A percentile compares a stretch with the other conserved stretches of the same genome.
Conservation (phyloP, 1,140 invertebrate genomes). For the Ctenoplectra terminalis region DNA sequence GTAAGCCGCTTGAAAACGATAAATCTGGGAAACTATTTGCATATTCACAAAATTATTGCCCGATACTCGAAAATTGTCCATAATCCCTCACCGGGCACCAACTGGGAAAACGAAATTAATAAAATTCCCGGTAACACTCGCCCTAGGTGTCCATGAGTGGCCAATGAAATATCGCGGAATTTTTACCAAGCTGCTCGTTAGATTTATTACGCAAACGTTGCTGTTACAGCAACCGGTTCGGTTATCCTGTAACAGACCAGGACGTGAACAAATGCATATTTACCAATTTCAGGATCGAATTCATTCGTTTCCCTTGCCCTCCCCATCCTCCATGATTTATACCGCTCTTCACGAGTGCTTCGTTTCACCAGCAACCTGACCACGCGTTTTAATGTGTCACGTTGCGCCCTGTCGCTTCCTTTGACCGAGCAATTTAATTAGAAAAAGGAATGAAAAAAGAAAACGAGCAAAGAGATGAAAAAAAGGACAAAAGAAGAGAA, state of each 20-base stretch:
- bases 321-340: background rate
- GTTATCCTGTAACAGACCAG: background rate
- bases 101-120: background rate
- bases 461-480: too few relatives aligned
- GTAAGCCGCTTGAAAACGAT: too few relatives aligned
- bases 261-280: constrained; percentile 10
- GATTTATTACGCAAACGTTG: background rate
- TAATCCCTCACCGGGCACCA: too few relatives aligned
- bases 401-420: too few relatives aligned
- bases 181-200: background rate
- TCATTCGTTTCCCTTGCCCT: background rate
- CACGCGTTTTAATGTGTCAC: background rate
- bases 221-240: background rate
- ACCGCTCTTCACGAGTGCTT: background rate
- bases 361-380: background rate
- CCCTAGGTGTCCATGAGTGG: background rate
- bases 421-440: background rate
- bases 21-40: too few relatives aligned
- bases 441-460: background rate
- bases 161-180: background rate
- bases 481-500: too few relatives aligned
- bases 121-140: background rate
- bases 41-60: too few relatives aligned
- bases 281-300: constrained; percentile 16
- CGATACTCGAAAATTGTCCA: too few relatives aligned